Evolutionary conservation across 2,888 invertebrate species (phyloP).

Genomic region (Ischnura elegans): DNA sequence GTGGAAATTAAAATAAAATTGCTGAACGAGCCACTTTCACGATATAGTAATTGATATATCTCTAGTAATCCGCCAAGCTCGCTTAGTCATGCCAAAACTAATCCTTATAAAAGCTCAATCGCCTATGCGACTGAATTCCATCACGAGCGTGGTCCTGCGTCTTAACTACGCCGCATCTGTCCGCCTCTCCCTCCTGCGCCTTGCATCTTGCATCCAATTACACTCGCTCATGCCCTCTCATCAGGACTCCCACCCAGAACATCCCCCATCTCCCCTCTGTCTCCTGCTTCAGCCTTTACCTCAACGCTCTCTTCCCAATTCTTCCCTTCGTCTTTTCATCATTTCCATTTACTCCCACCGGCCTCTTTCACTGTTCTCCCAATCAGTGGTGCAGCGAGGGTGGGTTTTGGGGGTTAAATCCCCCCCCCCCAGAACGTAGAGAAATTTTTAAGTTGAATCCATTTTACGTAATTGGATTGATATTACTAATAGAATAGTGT

Average conservation of each 20-base stretch:
- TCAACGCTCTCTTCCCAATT: neutral
- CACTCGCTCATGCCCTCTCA: neutral
- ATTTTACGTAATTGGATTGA: too few relatives aligned
- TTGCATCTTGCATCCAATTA: slow-evolving; percentile 32
- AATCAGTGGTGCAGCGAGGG: too few relatives aligned
- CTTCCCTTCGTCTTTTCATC: neutral
- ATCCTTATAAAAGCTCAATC: too few relatives aligned
- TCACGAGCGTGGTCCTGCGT: neutral
- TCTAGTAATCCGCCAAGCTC: too few relatives aligned
- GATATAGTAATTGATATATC: too few relatives aligned
- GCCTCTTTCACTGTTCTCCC: neutral
- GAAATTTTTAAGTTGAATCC: too few relatives aligned
- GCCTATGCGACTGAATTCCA: neutral
- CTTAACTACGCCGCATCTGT: neutral
- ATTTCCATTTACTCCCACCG: neutral
- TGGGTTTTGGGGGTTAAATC: too few relatives aligned
- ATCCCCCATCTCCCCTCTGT: neutral
- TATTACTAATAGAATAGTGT: too few relatives aligned
- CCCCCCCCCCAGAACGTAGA: too few relatives aligned
- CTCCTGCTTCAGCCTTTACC: neutral
- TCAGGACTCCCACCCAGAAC: neutral
- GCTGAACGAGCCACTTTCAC: too few relatives aligned
- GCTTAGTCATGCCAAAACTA: too few relatives aligned
- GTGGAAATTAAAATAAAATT: too few relatives aligned
- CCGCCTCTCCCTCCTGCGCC: neutral